Conservation (phyloP, 1,140 invertebrate genomes). For the Marisa cornuarietis region DNA sequence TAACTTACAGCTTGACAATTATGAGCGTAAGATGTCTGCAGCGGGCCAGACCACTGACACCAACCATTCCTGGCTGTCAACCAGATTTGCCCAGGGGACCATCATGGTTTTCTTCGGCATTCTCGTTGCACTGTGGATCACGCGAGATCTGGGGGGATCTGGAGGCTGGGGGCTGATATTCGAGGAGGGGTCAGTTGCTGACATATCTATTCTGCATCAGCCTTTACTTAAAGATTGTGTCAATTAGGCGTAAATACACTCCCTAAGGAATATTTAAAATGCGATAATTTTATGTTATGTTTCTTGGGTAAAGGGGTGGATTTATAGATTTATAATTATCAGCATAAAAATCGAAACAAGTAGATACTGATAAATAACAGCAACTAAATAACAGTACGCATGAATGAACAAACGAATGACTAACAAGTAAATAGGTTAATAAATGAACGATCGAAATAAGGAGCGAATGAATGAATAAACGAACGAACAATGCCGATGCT, state of each 20-base stretch:
- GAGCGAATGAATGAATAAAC: background rate
- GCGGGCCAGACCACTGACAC: too few species aligned
- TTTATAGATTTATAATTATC: background rate
- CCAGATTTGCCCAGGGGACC: conserved; percentile 75
- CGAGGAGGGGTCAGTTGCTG: conserved; percentile 34
- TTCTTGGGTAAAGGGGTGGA: too few species aligned
- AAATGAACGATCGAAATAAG: too few species aligned
- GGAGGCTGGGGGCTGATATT: conserved; percentile 70
- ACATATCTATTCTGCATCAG: too few species aligned
- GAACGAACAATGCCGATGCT: background rate
- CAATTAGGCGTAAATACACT: too few species aligned
- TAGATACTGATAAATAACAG: background rate
- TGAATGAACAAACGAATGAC: background rate
- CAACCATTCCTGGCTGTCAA: background rate
- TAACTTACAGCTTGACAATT: too few species aligned
- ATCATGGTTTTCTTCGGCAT: conserved; percentile 81
- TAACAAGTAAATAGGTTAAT: background rate
- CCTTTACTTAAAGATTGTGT: too few species aligned
- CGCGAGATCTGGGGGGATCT: conserved; percentile 84
- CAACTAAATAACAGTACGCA: conserved; percentile 1
- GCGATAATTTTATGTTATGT: too few species aligned
- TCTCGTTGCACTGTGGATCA: conserved; percentile 87
- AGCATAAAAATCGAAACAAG: background rate
- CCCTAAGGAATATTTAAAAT: too few species aligned
- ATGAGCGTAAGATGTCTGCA: too few species aligned